Conservation (phyloP, 2,888 invertebrate species). For the Drosophila antonietae region DNA sequence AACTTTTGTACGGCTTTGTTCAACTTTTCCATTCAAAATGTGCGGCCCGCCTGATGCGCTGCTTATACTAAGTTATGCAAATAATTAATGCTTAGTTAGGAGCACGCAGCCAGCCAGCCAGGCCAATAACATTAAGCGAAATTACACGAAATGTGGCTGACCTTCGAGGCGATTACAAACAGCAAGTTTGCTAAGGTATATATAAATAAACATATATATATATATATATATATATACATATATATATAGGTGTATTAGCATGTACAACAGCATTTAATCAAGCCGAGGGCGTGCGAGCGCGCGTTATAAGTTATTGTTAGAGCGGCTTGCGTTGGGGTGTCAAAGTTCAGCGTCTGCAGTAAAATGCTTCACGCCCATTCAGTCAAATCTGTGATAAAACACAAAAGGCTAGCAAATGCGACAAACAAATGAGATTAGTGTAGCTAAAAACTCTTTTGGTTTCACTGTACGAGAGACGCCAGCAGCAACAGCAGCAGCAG, state of each 20-base stretch:
- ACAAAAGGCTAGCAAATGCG: conserved; percentile 42
- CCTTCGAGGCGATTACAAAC: conserved; percentile 18
- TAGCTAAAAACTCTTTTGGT: conserved; percentile 32
- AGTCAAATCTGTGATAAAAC: conserved; percentile 46
- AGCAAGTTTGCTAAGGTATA: conserved; percentile 11
- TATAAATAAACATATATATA: not conserved
- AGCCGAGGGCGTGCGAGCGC: conserved; percentile 6
- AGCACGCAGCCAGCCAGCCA: conserved; percentile 18
- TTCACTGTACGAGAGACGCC: conserved; percentile 7
- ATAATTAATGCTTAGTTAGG: conserved; percentile 66
- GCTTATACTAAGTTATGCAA: conserved; percentile 66
- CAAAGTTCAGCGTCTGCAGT: conserved; percentile 52
- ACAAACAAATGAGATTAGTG: conserved; percentile 53
- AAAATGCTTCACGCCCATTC: conserved; percentile 57
- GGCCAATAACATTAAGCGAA: conserved; percentile 60
- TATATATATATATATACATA: not conserved
- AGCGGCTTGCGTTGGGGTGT: conserved; percentile 7
- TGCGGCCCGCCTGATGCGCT: not conserved
- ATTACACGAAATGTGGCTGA: conserved; percentile 51
- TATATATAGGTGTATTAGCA: conserved; percentile 29
- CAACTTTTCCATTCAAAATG: not conserved
- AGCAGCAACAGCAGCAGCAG: conserved; percentile 30
- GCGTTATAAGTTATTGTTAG: conserved; percentile 18
- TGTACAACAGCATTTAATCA: conserved; percentile 42
- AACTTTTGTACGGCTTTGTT: not conserved